phyloP scores from a whole-genome alignment of 2,888 invertebrate genomes.

The Rhagonycha fulva region DNA sequence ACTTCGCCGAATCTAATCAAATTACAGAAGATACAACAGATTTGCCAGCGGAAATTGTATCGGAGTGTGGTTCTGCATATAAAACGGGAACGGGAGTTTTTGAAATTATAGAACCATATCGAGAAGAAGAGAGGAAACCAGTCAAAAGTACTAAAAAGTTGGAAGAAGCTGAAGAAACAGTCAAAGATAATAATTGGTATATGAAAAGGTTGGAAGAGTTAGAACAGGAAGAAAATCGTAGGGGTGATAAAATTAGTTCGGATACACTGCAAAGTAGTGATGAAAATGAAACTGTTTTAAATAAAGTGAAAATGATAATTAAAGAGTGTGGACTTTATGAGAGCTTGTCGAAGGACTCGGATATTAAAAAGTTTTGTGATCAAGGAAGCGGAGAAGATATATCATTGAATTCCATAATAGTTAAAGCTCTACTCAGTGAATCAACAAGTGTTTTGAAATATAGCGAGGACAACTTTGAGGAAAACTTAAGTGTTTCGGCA shows the following conservation, averaged over 20 bases:
- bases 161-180: background rate
- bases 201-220: slow-evolving; percentile 6
- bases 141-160: background rate
- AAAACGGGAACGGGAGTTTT: slow-evolving; percentile 15
- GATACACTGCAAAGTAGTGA: background rate
- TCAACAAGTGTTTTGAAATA: background rate
- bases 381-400: background rate
- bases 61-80: slow-evolving; percentile 8
- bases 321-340: slow-evolving; percentile 9
- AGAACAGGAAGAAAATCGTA: slow-evolving; percentile 6
- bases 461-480: background rate
- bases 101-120: slow-evolving; percentile 15
- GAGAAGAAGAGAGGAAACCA: slow-evolving; percentile 7
- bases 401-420: slow-evolving; percentile 14
- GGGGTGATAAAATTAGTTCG: no score
- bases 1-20: background rate
- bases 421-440: slow-evolving; percentile 11
- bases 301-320: slow-evolving; percentile 7
- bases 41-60: slow-evolving; percentile 17
- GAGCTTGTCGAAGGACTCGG: background rate
- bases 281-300: background rate
- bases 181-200: background rate
- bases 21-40: background rate
- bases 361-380: slow-evolving; percentile 4
- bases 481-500: background rate